Conservation (phyloP, 2,888 invertebrate genomes). For the Ctenicera cuprea region DNA sequence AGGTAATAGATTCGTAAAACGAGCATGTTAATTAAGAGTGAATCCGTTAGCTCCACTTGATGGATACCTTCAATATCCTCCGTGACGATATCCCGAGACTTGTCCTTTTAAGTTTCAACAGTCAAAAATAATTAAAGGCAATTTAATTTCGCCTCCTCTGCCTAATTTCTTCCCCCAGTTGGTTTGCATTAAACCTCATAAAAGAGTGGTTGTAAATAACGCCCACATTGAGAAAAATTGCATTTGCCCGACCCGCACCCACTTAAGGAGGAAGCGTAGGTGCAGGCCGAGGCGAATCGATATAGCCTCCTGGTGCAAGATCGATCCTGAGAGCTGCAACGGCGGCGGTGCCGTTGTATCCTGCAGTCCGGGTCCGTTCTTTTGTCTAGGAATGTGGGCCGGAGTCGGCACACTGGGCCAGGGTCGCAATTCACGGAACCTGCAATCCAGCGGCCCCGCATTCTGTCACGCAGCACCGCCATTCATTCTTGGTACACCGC, state of each 20-base stretch:
- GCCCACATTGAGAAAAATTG: background rate
- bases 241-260: background rate
- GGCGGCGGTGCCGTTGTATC: constrained; percentile 6
- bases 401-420: constrained; percentile 23
- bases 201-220: background rate
- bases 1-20: constrained; percentile 16
- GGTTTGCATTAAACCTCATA: constrained; percentile 2
- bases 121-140: constrained; percentile 20
- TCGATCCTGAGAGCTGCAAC: constrained; percentile 13
- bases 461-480: constrained; percentile 25
- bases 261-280: background rate
- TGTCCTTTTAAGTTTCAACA: background rate
- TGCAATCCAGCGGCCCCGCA: constrained; percentile 18
- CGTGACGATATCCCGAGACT: background rate
- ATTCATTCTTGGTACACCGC: constrained; percentile 17
- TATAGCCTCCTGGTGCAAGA: constrained; percentile 22
- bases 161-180: background rate
- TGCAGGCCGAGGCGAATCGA: constrained; percentile 5
- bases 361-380: constrained; percentile 1
- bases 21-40: constrained; percentile 32
- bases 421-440: constrained; percentile 27
- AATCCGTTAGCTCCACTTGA: constrained; percentile 12
- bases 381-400: constrained; percentile 26
- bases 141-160: background rate
- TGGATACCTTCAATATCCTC: constrained; percentile 16